phyloP scores from a whole-genome alignment of 2,888 invertebrate genomes.

The Pristionchus fissidentatus region DNA sequence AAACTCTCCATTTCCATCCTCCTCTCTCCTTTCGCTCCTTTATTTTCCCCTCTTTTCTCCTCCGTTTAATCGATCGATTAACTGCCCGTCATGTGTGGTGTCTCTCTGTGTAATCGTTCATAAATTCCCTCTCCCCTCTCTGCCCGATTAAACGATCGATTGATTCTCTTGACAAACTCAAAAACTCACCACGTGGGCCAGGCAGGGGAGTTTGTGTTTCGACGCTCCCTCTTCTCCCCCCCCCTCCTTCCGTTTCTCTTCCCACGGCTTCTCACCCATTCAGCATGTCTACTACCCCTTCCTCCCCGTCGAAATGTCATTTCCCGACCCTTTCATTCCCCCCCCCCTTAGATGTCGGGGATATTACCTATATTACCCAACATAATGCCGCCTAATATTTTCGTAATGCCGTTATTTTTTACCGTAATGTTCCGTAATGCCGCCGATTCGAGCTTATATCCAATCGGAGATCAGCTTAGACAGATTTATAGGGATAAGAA shows the following conservation, averaged over 20 bases:
- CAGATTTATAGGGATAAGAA: no score
- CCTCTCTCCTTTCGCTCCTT: background rate
- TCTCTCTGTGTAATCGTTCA: slow-evolving; percentile 24
- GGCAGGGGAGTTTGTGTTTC: background rate
- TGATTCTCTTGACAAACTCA: background rate
- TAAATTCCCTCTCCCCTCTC: slow-evolving; percentile 20
- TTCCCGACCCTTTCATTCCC: no score
- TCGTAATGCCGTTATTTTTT: no score
- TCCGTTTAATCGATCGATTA: slow-evolving; percentile 28
- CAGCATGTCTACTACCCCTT: background rate
- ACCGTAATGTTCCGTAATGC: no score
- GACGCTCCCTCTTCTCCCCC: background rate
- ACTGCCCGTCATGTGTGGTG: no score
- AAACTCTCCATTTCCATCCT: slow-evolving; percentile 3
- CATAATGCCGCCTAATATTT: no score
- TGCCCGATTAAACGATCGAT: background rate
- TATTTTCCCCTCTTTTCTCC: background rate
- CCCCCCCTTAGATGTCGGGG: no score
- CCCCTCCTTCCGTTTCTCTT: background rate
- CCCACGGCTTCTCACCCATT: background rate
- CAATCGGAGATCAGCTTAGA: no score
- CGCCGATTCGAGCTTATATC: no score
- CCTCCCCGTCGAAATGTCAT: no score
- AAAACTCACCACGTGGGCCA: background rate
- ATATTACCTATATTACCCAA: no score